phyloP scores from a whole-genome alignment of 2,113 vertebrate genomes.

The Pachypanchax playfairii region DNA sequence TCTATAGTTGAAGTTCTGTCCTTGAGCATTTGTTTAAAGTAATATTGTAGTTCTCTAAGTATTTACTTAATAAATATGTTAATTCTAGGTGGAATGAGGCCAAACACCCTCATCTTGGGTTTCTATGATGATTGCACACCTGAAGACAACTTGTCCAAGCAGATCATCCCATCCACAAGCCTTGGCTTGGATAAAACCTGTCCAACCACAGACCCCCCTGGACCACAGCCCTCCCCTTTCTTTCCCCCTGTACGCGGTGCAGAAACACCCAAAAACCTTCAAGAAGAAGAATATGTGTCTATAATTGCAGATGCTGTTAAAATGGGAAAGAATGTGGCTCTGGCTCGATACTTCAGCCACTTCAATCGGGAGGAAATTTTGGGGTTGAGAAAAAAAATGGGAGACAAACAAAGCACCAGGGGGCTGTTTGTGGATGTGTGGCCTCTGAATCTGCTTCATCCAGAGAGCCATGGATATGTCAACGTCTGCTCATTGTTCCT shows the following conservation, averaged over 20 bases:
- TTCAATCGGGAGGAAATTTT: conserved; percentile 67
- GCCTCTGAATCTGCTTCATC: conserved; percentile 86
- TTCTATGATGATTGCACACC: conserved; percentile 83
- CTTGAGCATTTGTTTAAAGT: neutral
- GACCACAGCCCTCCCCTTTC: conserved; percentile 38
- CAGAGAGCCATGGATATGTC: conserved; percentile 82
- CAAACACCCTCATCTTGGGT: conserved; percentile 85
- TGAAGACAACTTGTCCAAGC: conserved; percentile 78
- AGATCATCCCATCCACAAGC: conserved; percentile 58
- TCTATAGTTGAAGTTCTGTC: too few species aligned
- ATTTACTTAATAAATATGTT: neutral
- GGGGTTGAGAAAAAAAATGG: conserved; percentile 20
- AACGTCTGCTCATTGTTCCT: conserved; percentile 88
- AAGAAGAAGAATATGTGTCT: conserved; percentile 81
- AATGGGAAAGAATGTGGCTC: conserved; percentile 87
- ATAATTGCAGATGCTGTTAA: conserved; percentile 83
- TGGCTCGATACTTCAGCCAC: conserved; percentile 78
- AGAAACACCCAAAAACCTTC: conserved; percentile 68
- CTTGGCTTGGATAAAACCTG: conserved; percentile 54
- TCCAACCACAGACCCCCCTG: conserved; percentile 42
- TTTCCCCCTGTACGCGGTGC: conserved; percentile 76
- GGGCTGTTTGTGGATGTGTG: conserved; percentile 84
- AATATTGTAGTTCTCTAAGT: neutral
- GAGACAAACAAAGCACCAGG: conserved; percentile 27
- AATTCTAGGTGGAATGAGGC: conserved; percentile 83